Base-by-base conservation (phyloP, 2,888 invertebrate species). In the Lymantria monacha region DNA sequence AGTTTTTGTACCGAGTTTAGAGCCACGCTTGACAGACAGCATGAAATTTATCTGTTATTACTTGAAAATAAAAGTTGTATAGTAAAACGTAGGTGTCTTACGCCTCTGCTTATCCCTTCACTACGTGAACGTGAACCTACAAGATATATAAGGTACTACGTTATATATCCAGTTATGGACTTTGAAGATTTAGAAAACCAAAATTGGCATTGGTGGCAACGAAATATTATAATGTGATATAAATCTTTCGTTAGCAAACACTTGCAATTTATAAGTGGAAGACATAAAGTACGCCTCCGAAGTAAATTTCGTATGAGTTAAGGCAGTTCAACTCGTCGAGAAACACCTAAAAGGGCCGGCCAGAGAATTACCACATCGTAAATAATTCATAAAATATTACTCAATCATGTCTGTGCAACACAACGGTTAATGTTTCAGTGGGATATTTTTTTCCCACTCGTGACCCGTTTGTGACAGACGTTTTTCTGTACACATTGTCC, bases 371-470 rank as follows among this genome's bases (percentile, higher is more conserved):
- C 81, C 83, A 85, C 86, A 81, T 84, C 79, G 86, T 89, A 86
- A 89, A 90, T 90, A 89, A 88, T 89, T 87, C 87, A 86, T 86
- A 74, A 74, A 82, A 82, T 87, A 88, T 87, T 90, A 87, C 89
- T 87, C 81, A 89, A 90, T 88, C 83, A 81, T 79, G 76, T 72
- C 67, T 70, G 60, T 54, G 76, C 79, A 83, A 84, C 83, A 84
- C 22, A 22, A 22, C 22, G 38, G 85, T 82, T 76, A 76, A 81
- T 72, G 67, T 80, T 82, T 76, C 79, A 81, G 79, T 67, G 66
- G 65, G 67, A 61, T 69, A 62, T 56, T 69, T 81, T 84, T 81
- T 81, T 76, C n/a, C 51, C 30, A 48, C 66, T 62, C 51, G 55
- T 58, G 63, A 71, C 70, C 76, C 76, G 72, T 76, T 77, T 65